Percentiles rank a stretch among this genome's conserved stretches.
Evolutionary conservation across 1,140 invertebrate genomes (phyloP).

Genomic region (Cylas formicarius): DNA sequence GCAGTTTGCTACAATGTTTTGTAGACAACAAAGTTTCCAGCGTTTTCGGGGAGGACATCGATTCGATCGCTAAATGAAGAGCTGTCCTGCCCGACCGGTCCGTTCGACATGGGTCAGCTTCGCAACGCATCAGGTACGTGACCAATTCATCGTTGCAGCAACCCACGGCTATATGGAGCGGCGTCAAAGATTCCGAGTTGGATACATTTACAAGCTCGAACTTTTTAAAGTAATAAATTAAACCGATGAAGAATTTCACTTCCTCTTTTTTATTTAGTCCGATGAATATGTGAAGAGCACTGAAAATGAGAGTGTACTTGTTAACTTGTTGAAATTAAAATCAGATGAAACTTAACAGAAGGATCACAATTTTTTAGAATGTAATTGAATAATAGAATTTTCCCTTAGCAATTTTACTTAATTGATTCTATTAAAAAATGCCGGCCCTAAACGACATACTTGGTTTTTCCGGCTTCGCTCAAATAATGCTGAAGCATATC

Average conservation of each 20-base stretch:
- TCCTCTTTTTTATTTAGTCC: conserved; percentile 18
- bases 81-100: conserved; percentile 47
- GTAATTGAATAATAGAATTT: too few species aligned
- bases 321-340: too few species aligned
- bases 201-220: conserved; percentile 21
- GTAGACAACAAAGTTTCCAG: conserved; percentile 18
- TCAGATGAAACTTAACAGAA: too few species aligned
- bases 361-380: too few species aligned
- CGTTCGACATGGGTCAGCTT: conserved; percentile 45
- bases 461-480: conserved; percentile 16
- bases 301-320: conserved; percentile 17
- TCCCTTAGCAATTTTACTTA: not conserved
- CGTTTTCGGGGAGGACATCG: conserved; percentile 22
- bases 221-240: conserved; percentile 19
- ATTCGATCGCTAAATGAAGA: conserved; percentile 47
- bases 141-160: conserved; percentile 34
- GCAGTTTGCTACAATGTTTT: conserved; percentile 8
- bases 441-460: conserved; percentile 9
- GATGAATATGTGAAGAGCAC: conserved; percentile 28
- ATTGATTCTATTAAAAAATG: not conserved
- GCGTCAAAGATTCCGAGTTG: conserved; percentile 16
- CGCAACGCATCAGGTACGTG: conserved; percentile 36
- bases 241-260: conserved; percentile 24
- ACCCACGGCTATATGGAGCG: conserved; percentile 25
- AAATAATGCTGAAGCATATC: conserved; percentile 28